Evolutionary conservation across 2,888 invertebrate genomes (phyloP).

Genomic region (Scrobipalpa atriplicella): DNA sequence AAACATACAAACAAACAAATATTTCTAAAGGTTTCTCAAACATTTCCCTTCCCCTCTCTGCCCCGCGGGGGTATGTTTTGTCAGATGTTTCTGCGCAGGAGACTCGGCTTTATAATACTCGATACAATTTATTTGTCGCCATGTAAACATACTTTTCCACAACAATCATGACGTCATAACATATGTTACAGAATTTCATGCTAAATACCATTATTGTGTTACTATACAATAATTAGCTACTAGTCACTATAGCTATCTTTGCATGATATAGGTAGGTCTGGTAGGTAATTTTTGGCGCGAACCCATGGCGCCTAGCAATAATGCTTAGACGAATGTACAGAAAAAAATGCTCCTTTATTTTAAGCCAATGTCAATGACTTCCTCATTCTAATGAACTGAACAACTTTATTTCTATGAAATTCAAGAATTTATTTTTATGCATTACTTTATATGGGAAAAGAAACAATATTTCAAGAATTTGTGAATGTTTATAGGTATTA

Average conservation of each 20-base stretch:
- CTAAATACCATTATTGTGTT: not conserved
- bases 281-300: not conserved
- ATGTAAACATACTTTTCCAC: not conserved
- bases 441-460: too few species aligned
- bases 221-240: not conserved
- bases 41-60: too few species aligned
- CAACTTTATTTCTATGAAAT: too few species aligned
- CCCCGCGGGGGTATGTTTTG: too few species aligned
- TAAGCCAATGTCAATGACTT: not conserved
- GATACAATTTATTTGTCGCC: not conserved
- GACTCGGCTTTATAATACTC: not conserved
- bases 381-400: too few species aligned
- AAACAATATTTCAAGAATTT: too few species aligned
- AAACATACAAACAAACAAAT: too few species aligned
- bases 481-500: too few species aligned
- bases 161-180: not conserved
- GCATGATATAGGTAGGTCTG: not conserved
- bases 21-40: too few species aligned
- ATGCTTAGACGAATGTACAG: not conserved
- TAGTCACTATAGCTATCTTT: too few species aligned
- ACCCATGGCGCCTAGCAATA: not conserved
- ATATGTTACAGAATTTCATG: not conserved
- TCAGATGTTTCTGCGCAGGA: too few species aligned
- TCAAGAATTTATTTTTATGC: too few species aligned
- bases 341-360: not conserved